Evolutionary conservation across 2,888 invertebrate species (phyloP), one percentile per base, ranked within the genome.

Genomic region (Balanococcus diminutus): DNA sequence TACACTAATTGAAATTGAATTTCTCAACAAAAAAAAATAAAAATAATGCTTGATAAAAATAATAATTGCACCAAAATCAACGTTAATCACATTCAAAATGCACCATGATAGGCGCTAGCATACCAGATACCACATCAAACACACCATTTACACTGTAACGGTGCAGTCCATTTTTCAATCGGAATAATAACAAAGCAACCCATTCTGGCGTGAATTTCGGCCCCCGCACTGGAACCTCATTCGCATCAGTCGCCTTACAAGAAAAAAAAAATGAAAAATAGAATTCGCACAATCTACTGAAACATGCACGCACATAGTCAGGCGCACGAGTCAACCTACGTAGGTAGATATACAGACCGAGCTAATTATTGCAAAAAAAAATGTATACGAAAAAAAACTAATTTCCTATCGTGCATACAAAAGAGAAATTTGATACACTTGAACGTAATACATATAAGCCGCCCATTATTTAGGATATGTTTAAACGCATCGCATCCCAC

Each of bases 361-460:
- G 67, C 56, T 67, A 67, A 67, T 67, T 67, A 67, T 67, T 28
- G 25, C 67, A 9, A 67, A 25, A 67, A 67, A 28, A 51, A 51
- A 5, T n/a, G n/a, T n/a, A n/a, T n/a, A 51, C 3, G 8, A 51
- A 56, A 56, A 56, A 56, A 56, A 67, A 16, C 28, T 67, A 67
- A 67, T 67, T 28, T 28, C 28, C 25, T 28, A 28, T 67, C 67
- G 25, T 67, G 67, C 22, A 61, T 67, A 67, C 28, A 16, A 67
- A 67, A 67, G 75, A 79, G 36, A 79, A 79, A 36, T 79, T 79
- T 36, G 75, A 79, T 79, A 79, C 75, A 79, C 19, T 79, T 36
- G 32, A 79, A 79, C 31, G 72, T 61, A 56, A 28, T 31, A 79
- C n/a, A n/a, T n/a, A n/a, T n/a, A n/a, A n/a, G 36, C 36, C 75